Base-by-base conservation (phyloP, 2,113 vertebrate species). In the Atherinomorus stipes region DNA sequence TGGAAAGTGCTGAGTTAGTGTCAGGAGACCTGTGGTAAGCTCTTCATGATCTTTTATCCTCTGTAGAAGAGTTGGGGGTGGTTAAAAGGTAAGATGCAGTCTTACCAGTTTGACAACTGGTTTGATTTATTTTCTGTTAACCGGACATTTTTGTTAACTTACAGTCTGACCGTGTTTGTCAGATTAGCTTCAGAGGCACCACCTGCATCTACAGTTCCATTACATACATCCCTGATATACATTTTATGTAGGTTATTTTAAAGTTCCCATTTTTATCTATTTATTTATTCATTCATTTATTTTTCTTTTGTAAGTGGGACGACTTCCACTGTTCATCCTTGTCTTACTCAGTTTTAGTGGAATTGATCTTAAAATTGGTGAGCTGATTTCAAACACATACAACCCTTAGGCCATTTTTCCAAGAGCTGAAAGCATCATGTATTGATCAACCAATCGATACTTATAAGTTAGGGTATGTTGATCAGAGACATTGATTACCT, bases 401-500 rank as follows among this genome's bases (percentile, higher is more conserved):
- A 23, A 40, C 38, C 60, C 25, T 50, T 2, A 42, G 59, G 37
- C 26, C 34, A 5, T 49, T 74, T 54, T 26, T 62, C 58, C 0
- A 7, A 19, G 49, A 73, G 56, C 23, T 74, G 58, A 80, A 74
- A 69, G 21, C 59, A 69, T 84, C 25, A 74, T 54, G 28, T 68
- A 84, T 82, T 50, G 84, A 88, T 61, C 72, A 3, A 12, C 25
- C n/a, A 61, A 13, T 81, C 69, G 38, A 79, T 71, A 71, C 54
- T 63, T 78, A 45, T 80, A 74, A 84, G 78, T 71, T 74, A 23
- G 34, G 42, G 37, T 67, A 64, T 73, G 66, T 58, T 73, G 53
- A 85, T 83, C 82, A 71, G 64, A 76, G 23, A 21, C 47, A 85
- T 77, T 58, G 74, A 87, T 86, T 76, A 64, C 19, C 58, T 74